These are phyloP conservation scores for Boulengeromyrus knoepffleri DNA, from an alignment of 2,113 vertebrate species.

Conservation along the genomic window DNA sequence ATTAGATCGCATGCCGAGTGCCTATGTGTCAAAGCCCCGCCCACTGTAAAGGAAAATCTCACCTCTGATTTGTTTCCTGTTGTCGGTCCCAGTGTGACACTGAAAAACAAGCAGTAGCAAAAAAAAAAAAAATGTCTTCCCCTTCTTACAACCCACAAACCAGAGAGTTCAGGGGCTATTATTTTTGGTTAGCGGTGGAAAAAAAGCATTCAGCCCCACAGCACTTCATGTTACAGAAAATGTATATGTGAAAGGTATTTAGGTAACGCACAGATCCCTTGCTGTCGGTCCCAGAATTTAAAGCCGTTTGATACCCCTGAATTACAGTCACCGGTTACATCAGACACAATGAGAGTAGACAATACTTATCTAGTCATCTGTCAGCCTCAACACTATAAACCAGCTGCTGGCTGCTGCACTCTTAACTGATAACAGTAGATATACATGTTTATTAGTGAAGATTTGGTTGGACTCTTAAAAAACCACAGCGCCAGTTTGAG, in stretches of 20 bases:
- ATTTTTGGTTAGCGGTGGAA: not conserved
- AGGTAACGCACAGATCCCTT: not conserved
- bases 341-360: not conserved
- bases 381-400: not conserved
- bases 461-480: not conserved
- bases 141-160: slow-evolving; percentile 19
- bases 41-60: not conserved
- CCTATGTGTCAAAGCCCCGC: not conserved
- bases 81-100: not conserved
- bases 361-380: not conserved
- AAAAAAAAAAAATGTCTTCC: not conserved
- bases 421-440: not conserved
- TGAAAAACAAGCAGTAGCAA: slow-evolving; percentile 15
- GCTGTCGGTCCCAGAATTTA: not conserved
- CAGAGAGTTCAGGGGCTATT: not conserved
- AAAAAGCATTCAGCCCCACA: not conserved
- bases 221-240: not conserved
- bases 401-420: not conserved
- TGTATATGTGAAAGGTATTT: not conserved
- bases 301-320: not conserved
- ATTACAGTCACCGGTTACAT: not conserved
- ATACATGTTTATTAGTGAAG: not conserved
- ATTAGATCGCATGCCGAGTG: slow-evolving; percentile 32
- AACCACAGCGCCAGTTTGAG: not conserved
- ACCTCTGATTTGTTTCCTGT: not conserved